Percentiles rank a stretch among this genome's conserved stretches.
phyloP scores from a whole-genome alignment of 2,113 vertebrate genomes.

The Bubo blakistoni region DNA sequence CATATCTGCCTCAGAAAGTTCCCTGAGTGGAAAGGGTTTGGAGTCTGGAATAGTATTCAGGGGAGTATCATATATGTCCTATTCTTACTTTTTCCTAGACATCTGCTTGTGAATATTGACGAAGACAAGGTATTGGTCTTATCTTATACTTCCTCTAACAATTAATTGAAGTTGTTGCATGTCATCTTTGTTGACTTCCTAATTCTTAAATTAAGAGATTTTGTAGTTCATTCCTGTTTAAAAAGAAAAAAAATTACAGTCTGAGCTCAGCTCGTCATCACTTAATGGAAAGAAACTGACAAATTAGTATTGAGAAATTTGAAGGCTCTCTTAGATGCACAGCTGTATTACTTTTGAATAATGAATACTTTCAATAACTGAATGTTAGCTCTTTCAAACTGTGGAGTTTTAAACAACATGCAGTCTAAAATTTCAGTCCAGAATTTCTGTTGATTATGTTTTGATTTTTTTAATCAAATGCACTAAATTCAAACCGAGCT shows the following conservation, averaged over 20 bases:
- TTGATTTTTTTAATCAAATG: not conserved
- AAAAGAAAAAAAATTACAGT: not conserved
- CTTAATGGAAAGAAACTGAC: not conserved
- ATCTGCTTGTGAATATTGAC: not conserved
- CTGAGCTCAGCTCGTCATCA: not conserved
- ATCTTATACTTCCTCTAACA: not conserved
- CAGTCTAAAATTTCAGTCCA: not conserved
- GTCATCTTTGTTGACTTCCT: not conserved
- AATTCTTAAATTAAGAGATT: not conserved
- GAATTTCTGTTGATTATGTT: not conserved
- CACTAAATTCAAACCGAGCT: not conserved
- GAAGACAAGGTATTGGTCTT: not conserved
- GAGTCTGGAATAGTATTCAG: not conserved
- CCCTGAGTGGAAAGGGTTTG: not conserved
- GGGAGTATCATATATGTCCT: not conserved
- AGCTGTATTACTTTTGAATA: not conserved
- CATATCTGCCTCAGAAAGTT: not conserved
- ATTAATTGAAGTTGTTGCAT: rapidly evolving
- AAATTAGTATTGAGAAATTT: not conserved
- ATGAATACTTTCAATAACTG: not conserved
- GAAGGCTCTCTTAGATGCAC: not conserved
- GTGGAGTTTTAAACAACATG: not conserved
- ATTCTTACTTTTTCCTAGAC: not conserved
- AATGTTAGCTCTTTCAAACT: not conserved
- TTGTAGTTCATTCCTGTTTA: not conserved